phyloP scores from a whole-genome alignment of 2,888 invertebrate species.

The Agriopis aurantiaria region DNA sequence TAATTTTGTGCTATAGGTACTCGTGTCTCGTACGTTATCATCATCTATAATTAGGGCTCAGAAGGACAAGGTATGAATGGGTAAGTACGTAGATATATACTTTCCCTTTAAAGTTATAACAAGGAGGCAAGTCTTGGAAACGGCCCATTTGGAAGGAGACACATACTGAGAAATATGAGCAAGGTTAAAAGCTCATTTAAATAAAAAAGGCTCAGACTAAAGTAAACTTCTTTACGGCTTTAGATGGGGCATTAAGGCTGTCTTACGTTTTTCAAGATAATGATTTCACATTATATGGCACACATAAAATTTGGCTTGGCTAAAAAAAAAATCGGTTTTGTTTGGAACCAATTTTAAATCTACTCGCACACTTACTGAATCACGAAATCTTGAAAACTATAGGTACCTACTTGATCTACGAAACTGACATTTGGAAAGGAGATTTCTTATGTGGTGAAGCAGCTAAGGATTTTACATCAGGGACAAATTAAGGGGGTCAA shows the following conservation, averaged over 20 bases:
- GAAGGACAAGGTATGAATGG: background rate
- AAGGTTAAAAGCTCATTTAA: constrained; percentile 47
- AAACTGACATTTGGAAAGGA: too few species aligned
- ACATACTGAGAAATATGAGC: constrained; percentile 39
- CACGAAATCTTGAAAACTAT: too few species aligned
- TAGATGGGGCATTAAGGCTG: background rate
- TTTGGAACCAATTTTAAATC: too few species aligned
- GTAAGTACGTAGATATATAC: background rate
- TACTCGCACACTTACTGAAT: too few species aligned
- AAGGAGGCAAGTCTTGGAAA: constrained; percentile 12
- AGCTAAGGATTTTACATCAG: too few species aligned
- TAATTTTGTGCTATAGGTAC: too few species aligned
- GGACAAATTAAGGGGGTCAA: too few species aligned
- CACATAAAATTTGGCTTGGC: too few species aligned
- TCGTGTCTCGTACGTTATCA: background rate
- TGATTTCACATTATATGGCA: too few species aligned
- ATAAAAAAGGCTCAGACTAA: constrained; percentile 45
- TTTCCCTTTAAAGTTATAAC: constrained; percentile 11
- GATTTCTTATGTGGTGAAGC: too few species aligned
- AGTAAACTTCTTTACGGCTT: constrained; percentile 22
- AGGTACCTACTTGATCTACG: too few species aligned
- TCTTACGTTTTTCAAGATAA: constrained; percentile 12
- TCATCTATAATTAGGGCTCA: background rate
- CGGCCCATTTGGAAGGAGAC: constrained; percentile 31
- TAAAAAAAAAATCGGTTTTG: too few species aligned